Evolutionary conservation across 2,113 vertebrate species (phyloP).

Genomic region (Phaetusa simplex): DNA sequence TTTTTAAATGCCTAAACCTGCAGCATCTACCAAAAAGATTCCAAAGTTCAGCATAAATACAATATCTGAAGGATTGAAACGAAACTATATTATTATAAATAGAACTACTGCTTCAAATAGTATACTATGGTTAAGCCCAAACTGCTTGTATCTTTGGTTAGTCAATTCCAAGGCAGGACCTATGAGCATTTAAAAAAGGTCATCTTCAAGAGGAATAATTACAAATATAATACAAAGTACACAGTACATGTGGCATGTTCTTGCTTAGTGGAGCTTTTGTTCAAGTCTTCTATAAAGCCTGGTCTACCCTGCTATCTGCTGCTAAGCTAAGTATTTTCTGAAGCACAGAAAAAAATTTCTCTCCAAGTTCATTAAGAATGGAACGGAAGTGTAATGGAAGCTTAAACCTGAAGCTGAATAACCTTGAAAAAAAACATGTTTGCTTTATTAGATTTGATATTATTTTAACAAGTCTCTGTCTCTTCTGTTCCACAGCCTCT

Average conservation of each 20-base stretch:
- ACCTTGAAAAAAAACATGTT: not conserved
- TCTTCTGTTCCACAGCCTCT: slow-evolving; percentile 82
- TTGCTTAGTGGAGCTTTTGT: not conserved
- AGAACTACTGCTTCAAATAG: not conserved
- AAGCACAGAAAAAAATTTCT: not conserved
- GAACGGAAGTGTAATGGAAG: not conserved
- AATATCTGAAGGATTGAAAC: not conserved
- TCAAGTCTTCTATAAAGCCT: not conserved
- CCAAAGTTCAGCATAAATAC: not conserved
- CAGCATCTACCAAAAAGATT: not conserved
- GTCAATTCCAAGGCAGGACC: not conserved
- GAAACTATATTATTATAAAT: not conserved
- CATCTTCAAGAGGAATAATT: not conserved
- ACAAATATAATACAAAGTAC: not conserved
- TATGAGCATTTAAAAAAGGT: not conserved
- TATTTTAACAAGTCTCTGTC: not conserved
- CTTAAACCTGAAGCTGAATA: not conserved
- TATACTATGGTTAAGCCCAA: not conserved
- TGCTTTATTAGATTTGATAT: not conserved
- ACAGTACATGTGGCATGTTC: not conserved
- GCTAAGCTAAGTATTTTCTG: not conserved
- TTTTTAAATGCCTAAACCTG: not conserved
- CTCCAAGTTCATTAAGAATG: not conserved
- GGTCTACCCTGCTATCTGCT: not conserved
- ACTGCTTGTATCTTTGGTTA: not conserved